Percentiles rank a stretch among this genome's conserved stretches.
These are phyloP conservation scores for Andrena camellia DNA, from an alignment of 2,888 invertebrate genomes.

Conservation along the genomic window DNA sequence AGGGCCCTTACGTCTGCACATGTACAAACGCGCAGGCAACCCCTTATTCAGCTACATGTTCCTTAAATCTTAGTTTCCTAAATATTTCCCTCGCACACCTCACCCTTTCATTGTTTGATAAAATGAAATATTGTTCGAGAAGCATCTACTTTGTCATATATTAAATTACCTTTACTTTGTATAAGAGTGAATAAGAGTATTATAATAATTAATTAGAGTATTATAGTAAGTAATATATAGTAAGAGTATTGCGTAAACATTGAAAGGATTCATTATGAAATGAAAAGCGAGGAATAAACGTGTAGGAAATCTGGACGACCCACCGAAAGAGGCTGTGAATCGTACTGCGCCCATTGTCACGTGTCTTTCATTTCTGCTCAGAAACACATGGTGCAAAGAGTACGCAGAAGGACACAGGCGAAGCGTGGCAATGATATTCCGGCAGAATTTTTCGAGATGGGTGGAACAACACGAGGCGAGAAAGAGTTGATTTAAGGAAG, in stretches of 20 bases:
- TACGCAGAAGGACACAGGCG: constrained; percentile 9
- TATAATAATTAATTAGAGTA: no score
- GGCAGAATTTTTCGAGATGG: constrained; percentile 44
- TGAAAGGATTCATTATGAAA: no score
- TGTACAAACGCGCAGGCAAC: background rate
- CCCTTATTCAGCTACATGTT: background rate
- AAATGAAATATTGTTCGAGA: background rate
- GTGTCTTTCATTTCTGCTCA: constrained; percentile 33
- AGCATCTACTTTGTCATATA: background rate
- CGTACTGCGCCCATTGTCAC: constrained; percentile 4
- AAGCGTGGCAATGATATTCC: constrained; percentile 53
- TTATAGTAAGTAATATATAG: no score
- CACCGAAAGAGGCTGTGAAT: constrained; percentile 13
- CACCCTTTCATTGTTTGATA: background rate
- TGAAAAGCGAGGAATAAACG: background rate
- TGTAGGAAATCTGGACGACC: background rate
- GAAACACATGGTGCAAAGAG: background rate
- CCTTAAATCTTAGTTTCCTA: background rate
- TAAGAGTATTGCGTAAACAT: no score
- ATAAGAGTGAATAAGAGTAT: no score
- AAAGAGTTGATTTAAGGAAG: constrained; percentile 43
- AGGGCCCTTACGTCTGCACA: background rate
- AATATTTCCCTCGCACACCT: background rate
- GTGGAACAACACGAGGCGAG: constrained; percentile 36
- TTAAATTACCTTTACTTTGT: no score